Conservation (phyloP, 2,113 vertebrate genomes). For the Myrmophylax atrothorax region DNA sequence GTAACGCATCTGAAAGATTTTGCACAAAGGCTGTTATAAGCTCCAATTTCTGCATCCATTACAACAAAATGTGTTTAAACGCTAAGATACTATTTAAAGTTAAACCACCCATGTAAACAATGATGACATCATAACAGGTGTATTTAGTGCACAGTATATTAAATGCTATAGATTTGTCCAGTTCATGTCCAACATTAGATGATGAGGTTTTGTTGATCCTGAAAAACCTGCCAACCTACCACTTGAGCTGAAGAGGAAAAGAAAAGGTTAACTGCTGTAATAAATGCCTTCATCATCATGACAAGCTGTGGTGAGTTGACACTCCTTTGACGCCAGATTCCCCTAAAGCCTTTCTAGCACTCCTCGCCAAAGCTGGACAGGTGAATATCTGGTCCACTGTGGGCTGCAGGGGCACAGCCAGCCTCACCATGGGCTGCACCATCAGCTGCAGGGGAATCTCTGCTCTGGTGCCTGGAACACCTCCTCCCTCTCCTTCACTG, state of each 20-base stretch:
- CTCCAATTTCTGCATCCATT: neutral
- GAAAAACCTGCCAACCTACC: neutral
- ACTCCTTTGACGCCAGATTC: neutral
- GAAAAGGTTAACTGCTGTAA: neutral
- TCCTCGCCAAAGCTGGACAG: neutral
- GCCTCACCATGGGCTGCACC: neutral
- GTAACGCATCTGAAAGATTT: neutral
- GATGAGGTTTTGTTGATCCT: neutral
- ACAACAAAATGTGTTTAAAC: neutral
- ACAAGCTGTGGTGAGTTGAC: neutral
- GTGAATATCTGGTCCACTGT: neutral
- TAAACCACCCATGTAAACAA: neutral
- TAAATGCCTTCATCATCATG: neutral
- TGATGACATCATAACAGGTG: neutral
- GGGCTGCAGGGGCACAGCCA: neutral
- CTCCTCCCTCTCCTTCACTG: neutral
- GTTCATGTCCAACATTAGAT: neutral
- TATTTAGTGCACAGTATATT: neutral
- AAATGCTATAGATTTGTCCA: neutral
- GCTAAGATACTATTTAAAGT: neutral
- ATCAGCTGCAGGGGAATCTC: neutral
- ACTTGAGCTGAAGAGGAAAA: neutral
- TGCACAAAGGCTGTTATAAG: neutral
- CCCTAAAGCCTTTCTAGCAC: neutral
- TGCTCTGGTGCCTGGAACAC: rapidly evolving